Evolutionary conservation across 2,113 vertebrate species (phyloP).

Genomic region (Forbesichthys papilliferus): DNA sequence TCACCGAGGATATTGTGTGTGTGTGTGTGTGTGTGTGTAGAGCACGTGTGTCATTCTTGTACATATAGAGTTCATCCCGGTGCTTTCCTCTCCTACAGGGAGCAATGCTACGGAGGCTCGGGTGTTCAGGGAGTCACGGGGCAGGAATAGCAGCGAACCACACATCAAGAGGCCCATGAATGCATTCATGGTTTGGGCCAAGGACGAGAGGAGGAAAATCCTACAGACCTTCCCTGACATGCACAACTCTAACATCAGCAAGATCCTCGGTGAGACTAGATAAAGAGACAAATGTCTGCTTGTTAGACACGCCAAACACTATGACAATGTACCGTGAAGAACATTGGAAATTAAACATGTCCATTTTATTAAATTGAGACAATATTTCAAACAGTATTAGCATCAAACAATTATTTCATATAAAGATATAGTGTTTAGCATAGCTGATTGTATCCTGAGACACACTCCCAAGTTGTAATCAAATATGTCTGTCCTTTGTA

Average conservation of each 20-base stretch:
- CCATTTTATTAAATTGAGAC: too few relatives aligned
- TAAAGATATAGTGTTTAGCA: too few relatives aligned
- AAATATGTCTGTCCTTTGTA: too few relatives aligned
- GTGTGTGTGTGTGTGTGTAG: conserved; percentile 7
- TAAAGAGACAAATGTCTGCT: too few relatives aligned
- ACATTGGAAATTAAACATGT: not conserved
- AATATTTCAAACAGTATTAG: too few relatives aligned
- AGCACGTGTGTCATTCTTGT: not conserved
- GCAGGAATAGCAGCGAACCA: conserved; percentile 89
- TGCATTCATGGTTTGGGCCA: conserved; percentile 96
- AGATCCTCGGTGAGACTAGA: conserved; percentile 90
- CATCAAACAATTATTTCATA: too few relatives aligned
- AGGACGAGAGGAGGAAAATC: conserved; percentile 97
- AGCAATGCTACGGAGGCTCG: conserved; percentile 90
- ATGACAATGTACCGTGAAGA: not conserved
- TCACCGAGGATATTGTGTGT: conserved; percentile 2
- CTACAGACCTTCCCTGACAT: conserved; percentile 98
- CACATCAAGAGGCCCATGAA: conserved; percentile 96
- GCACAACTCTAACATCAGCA: conserved; percentile 99
- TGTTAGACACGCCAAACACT: not conserved
- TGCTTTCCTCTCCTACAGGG: conserved; percentile 77
- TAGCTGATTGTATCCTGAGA: too few relatives aligned
- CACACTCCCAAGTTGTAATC: not conserved
- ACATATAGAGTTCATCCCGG: not conserved
- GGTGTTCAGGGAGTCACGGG: conserved; percentile 93